Conservation (phyloP, 2,797 vertebrate genomes). For the Oryzias sinensis region DNA sequence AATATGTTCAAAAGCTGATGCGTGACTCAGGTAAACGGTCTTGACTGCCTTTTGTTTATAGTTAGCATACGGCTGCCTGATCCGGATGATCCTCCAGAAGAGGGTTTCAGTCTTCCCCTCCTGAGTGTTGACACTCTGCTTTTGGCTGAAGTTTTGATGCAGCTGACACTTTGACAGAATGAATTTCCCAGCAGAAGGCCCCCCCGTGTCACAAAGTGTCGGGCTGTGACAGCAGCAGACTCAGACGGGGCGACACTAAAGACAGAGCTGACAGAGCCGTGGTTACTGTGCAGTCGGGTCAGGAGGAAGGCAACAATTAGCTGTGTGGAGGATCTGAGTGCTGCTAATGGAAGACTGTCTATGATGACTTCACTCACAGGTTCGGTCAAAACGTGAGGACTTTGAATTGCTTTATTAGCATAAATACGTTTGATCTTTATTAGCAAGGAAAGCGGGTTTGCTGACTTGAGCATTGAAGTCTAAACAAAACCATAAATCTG, state of each 20-base stretch:
- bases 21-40: neutral
- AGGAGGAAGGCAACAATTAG: neutral
- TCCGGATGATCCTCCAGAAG: conserved; percentile 15
- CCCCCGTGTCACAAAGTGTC: conserved; percentile 41
- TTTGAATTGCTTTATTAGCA: too few species aligned
- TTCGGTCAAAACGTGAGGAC: too few species aligned
- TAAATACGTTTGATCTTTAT: too few species aligned
- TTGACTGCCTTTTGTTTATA: neutral
- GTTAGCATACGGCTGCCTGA: conserved; percentile 8
- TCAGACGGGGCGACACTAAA: neutral
- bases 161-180: conserved; percentile 57
- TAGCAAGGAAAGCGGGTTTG: too few species aligned
- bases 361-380: too few species aligned
- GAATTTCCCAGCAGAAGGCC: conserved; percentile 31
- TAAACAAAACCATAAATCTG: too few species aligned
- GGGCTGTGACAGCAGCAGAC: conserved; percentile 35
- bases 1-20: conserved; percentile 3
- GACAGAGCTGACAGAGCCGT: conserved; percentile 23
- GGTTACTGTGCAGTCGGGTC: conserved; percentile 13
- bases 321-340: too few species aligned
- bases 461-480: too few species aligned
- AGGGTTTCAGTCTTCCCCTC: conserved; percentile 12
- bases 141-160: conserved; percentile 34
- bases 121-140: conserved; percentile 28
- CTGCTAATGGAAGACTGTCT: too few species aligned